phyloP scores from a whole-genome alignment of 2,888 invertebrate genomes.

The Leucophora obtusa region DNA sequence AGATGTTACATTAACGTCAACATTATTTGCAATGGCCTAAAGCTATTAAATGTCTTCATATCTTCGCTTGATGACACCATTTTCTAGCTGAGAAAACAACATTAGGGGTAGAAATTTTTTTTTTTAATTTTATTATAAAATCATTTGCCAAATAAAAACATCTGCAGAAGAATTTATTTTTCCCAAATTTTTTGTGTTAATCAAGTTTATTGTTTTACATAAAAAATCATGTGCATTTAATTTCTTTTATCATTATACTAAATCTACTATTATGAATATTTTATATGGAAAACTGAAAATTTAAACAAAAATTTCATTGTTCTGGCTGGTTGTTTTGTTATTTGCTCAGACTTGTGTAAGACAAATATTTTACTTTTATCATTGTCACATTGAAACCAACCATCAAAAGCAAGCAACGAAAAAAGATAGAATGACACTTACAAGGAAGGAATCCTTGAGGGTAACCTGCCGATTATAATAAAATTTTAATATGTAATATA shows the following conservation, averaged over 20 bases:
- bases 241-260: neutral
- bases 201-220: conserved; percentile 10
- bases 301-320: conserved; percentile 8
- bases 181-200: neutral
- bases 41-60: conserved; percentile 45
- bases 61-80: conserved; percentile 41
- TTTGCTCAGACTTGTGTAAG: conserved; percentile 39
- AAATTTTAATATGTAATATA: no score
- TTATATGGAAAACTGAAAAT: neutral
- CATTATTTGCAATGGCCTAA: conserved; percentile 26
- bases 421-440: conserved; percentile 1
- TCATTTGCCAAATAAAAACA: conserved; percentile 4
- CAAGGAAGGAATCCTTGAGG: no score
- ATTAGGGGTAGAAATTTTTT: neutral
- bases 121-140: conserved; percentile 35
- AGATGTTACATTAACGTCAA: conserved; percentile 18
- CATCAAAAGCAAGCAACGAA: neutral
- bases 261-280: conserved; percentile 1
- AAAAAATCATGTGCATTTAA: conserved; percentile 1
- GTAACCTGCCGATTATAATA: no score
- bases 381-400: conserved; percentile 39
- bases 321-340: conserved; percentile 5
- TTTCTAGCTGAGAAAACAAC: conserved; percentile 4
- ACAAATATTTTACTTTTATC: conserved; percentile 54
- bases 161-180: neutral